Conservation (phyloP, 1,140 invertebrate species). For the Meloidogyne hapla region DNA sequence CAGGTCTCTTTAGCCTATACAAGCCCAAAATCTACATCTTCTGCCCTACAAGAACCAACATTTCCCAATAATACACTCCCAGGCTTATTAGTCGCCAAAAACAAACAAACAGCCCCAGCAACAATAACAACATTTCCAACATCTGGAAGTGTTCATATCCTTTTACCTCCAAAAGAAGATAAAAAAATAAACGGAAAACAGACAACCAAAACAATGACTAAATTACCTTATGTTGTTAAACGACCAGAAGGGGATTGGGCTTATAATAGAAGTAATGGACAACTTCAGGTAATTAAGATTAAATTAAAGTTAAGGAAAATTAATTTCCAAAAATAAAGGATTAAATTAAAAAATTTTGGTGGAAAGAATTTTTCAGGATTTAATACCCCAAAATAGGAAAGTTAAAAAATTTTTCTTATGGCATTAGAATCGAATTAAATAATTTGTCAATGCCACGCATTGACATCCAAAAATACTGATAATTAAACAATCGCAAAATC, state of each 20-base stretch:
- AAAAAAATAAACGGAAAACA: background rate
- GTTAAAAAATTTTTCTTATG: too few relatives aligned
- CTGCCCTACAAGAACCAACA: background rate
- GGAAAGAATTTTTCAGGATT: background rate
- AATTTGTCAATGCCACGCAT: too few relatives aligned
- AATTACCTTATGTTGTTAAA: slow-evolving; percentile 7
- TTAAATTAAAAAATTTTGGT: too few relatives aligned
- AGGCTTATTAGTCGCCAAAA: slow-evolving; percentile 12
- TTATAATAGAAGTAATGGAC: slow-evolving; percentile 7
- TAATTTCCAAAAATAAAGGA: too few relatives aligned
- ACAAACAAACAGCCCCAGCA: background rate
- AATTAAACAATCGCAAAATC: too few relatives aligned
- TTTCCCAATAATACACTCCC: background rate
- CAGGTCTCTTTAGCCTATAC: slow-evolving; percentile 15
- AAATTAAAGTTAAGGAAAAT: background rate
- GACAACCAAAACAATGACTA: background rate
- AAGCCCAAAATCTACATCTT: background rate
- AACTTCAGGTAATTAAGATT: background rate
- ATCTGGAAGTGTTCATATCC: slow-evolving; percentile 26
- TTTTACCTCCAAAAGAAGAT: slow-evolving; percentile 4
- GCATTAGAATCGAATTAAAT: too few relatives aligned
- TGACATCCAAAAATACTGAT: too few relatives aligned
- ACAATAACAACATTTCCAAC: slow-evolving; percentile 9
- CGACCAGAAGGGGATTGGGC: slow-evolving; percentile 8
- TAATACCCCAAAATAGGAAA: too few relatives aligned